Percentiles rank a stretch among this genome's conserved stretches.
Conservation (phyloP, 2,113 vertebrate species). For the Prinia subflava region DNA sequence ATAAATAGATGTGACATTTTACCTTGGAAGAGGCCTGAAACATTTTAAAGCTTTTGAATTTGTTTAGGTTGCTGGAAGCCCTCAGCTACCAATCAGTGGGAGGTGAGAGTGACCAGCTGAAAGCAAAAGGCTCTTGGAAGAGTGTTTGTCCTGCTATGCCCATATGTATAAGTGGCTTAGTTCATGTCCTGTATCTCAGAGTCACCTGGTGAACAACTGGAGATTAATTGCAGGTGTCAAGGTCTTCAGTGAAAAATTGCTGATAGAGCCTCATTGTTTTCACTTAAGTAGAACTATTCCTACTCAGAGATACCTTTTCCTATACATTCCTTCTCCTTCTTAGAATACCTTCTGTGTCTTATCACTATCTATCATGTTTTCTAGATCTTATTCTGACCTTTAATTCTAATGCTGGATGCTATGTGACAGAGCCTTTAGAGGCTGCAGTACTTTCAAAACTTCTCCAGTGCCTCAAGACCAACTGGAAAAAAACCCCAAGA, state of each 20-base stretch:
- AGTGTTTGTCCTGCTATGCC: not conserved
- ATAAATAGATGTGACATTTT: not conserved
- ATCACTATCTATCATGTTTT: not conserved
- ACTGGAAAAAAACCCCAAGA: too few relatives aligned
- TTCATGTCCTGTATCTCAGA: not conserved
- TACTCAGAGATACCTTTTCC: not conserved
- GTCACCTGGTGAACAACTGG: not conserved
- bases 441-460: not conserved
- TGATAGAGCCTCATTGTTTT: not conserved
- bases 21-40: not conserved
- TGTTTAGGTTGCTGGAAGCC: not conserved
- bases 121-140: not conserved
- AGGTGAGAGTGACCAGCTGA: not conserved
- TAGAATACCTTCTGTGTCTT: not conserved
- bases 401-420: not conserved
- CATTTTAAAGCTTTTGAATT: constrained; percentile 15
- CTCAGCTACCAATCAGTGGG: not conserved
- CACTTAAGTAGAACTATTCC: not conserved
- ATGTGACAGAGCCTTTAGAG: not conserved
- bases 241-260: not conserved
- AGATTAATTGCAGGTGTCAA: not conserved
- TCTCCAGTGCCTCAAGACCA: not conserved
- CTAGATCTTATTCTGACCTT: not conserved
- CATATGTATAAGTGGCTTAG: not conserved
- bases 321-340: not conserved